Evolutionary conservation across 2,888 invertebrate genomes (phyloP), one percentile per base, ranked within the genome.

Genomic region (Temnothorax ravouxi): DNA sequence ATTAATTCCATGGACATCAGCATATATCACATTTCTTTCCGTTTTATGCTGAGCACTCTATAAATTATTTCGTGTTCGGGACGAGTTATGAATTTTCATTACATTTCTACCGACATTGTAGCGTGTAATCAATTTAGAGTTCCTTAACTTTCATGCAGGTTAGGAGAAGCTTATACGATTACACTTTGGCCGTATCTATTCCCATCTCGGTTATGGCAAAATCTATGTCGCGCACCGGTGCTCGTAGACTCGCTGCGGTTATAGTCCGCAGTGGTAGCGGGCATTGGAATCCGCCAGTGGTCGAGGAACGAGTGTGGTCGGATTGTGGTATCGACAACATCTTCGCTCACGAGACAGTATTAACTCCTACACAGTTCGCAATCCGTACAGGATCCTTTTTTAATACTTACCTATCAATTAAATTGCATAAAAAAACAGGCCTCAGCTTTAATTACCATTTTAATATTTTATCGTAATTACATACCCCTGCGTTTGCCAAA

Each of bases 191-290:
- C 66, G 52, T 77, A 80, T 71, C 79, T 67, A 59, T 80, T 80
- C 56, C 72, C 59, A 80, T 80, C 72, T 80, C 71, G 59, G 72
- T 80, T 80, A 71, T 80, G 59, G 79, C 72, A 80, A 80, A 80
- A 80, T 80, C 79, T 80, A 72, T 80, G 56, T 72, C 47, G 56
- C 79, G 25, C 72, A 59, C 79, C 59, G 59, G 44, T 44, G 72
- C 44, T 71, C 72, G 59, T 44, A 59, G 38, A 74, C 62, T 62
- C 44, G 34, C 6, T 71, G 79, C 56, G 79, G 79, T 79, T 21
- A 44, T 21, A 44, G 21, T 47, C 47, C 56, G 47, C 59, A 71
- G 34, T 72, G 25, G 79, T 72, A 72, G 21, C 59, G 72, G 72
- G 11, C 72, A 80, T 47, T 34, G 72, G 79, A 80, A 72, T 72